These are phyloP conservation scores for Oligia strigilis DNA, from an alignment of 2,888 invertebrate genomes.

Conservation along the genomic window DNA sequence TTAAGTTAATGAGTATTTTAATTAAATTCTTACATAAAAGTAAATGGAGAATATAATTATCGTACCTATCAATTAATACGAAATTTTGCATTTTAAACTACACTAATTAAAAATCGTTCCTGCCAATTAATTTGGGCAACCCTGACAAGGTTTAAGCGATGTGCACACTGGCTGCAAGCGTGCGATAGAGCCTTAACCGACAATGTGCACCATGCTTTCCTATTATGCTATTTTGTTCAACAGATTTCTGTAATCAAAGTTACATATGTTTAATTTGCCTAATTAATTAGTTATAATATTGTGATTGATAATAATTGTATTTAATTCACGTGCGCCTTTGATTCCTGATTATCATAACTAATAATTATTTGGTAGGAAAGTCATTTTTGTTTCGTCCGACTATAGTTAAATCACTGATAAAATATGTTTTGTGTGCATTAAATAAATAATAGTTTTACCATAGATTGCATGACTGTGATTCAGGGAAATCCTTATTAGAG, in stretches of 20 bases:
- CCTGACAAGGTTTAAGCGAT: constrained; percentile 54
- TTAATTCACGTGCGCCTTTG: constrained; percentile 16
- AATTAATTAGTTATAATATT: constrained; percentile 33
- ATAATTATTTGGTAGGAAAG: background rate
- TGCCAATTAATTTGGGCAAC: constrained; percentile 33
- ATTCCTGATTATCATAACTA: background rate
- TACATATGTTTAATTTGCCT: background rate
- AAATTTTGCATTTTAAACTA: background rate
- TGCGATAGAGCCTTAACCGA: constrained; percentile 47
- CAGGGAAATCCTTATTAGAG: too few species aligned
- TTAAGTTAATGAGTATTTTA: background rate
- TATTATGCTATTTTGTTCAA: constrained; percentile 35
- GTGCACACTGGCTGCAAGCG: constrained; percentile 49
- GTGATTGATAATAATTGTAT: constrained; percentile 24
- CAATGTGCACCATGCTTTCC: constrained; percentile 39
- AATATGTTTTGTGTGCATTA: background rate
- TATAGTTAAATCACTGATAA: background rate
- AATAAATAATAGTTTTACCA: too few species aligned
- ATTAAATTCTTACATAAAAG: background rate
- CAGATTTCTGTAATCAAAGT: constrained; percentile 3
- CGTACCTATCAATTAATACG: background rate
- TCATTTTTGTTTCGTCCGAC: background rate
- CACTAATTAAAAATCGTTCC: constrained; percentile 10
- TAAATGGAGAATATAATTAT: background rate
- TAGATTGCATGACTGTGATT: too few species aligned